Evolutionary conservation across 1,140 invertebrate species (phyloP).

Genomic region (Leptonema lineaticorne): DNA sequence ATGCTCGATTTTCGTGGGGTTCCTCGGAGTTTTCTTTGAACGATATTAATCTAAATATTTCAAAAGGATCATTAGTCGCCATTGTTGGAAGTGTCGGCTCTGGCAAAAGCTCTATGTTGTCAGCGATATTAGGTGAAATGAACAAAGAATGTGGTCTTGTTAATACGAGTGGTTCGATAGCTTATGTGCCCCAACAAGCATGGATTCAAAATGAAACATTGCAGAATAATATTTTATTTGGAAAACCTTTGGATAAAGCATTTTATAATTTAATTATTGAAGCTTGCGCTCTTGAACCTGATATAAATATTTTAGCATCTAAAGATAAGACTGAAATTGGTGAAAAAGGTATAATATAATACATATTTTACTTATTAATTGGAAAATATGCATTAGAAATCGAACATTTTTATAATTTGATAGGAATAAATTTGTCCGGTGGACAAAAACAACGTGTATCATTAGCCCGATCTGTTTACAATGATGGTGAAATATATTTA

Average conservation of each 20-base stretch:
- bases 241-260: conserved; percentile 66
- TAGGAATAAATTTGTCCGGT: conserved; percentile 91
- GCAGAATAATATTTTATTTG: conserved; percentile 86
- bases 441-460: conserved; percentile 97
- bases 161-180: conserved; percentile 78
- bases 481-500: conserved; percentile 85
- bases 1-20: conserved; percentile 78
- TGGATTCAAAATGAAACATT: conserved; percentile 95
- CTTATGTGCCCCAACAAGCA: conserved; percentile 90
- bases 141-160: conserved; percentile 76
- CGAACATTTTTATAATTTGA: not conserved
- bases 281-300: conserved; percentile 79
- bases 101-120: conserved; percentile 87
- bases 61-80: conserved; percentile 71
- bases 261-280: conserved; percentile 82
- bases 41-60: conserved; percentile 73
- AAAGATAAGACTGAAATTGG: conserved; percentile 92
- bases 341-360: conserved; percentile 72
- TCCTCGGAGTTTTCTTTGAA: conserved; percentile 61
- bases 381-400: not conserved
- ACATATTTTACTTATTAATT: not conserved
- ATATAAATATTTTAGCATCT: conserved; percentile 84
- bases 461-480: conserved; percentile 91
- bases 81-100: conserved; percentile 86
- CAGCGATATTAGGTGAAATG: conserved; percentile 89